phyloP scores from a whole-genome alignment of 2,113 vertebrate genomes.

The Periophthalmodon schlosseri region DNA sequence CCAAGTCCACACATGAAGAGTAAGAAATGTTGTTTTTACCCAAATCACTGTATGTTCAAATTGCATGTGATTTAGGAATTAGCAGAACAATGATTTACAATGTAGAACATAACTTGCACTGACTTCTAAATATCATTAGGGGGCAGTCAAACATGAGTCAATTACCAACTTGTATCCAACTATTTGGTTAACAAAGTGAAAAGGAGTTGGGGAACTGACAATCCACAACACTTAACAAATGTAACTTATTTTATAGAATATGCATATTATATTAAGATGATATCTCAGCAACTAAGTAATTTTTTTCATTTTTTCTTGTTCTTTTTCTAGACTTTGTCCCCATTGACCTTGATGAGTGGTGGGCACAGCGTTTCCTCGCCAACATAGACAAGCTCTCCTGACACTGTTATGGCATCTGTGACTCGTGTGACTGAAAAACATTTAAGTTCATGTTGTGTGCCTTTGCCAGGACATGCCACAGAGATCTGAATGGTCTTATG shows the following conservation, averaged over 20 bases:
- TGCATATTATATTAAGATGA: background rate
- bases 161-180: background rate
- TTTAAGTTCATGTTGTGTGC: background rate
- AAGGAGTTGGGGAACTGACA: background rate
- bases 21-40: slow-evolving; percentile 64
- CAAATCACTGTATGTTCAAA: background rate
- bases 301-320: background rate
- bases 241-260: background rate
- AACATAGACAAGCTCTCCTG: slow-evolving; percentile 85
- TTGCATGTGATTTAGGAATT: no score
- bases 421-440: slow-evolving; percentile 16
- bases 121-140: background rate
- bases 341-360: slow-evolving; percentile 93
- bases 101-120: background rate
- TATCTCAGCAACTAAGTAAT: background rate
- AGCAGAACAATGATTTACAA: background rate
- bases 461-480: background rate
- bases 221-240: background rate
- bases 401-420: background rate
- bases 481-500: slow-evolving; percentile 6
- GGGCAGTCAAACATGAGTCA: background rate
- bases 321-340: slow-evolving; percentile 84
- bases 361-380: slow-evolving; percentile 91
- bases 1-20: slow-evolving; percentile 79
- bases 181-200: background rate